phyloP scores from a whole-genome alignment of 2,888 invertebrate genomes.

The Escarpia spicata region DNA sequence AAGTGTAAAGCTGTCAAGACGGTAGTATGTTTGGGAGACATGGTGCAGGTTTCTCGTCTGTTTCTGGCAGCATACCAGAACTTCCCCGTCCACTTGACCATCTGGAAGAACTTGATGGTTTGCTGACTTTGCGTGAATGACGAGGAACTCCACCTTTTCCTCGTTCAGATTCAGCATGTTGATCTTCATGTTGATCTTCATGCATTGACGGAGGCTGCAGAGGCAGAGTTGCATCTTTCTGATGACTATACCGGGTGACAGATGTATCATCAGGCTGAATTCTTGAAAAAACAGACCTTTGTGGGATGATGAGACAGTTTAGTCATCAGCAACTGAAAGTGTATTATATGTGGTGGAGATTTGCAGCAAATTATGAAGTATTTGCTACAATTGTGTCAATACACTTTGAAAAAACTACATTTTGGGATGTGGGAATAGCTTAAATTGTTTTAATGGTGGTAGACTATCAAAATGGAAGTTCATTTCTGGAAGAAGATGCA shows the following conservation, averaged over 20 bases:
- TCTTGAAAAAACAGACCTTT: background rate
- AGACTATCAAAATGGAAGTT: too few species aligned
- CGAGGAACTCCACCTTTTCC: background rate
- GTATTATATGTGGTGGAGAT: too few species aligned
- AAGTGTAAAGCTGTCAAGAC: too few species aligned
- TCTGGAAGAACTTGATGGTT: background rate
- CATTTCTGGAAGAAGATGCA: too few species aligned
- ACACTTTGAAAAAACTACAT: too few species aligned
- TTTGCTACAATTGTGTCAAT: too few species aligned
- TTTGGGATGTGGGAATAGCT: too few species aligned
- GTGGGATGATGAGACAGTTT: too few species aligned
- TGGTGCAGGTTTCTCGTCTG: background rate
- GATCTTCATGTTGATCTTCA: background rate
- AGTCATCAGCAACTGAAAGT: too few species aligned
- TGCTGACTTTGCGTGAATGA: background rate
- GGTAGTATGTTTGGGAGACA: background rate
- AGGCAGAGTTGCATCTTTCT: background rate
- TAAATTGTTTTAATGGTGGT: too few species aligned
- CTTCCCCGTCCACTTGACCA: background rate
- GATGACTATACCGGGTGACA: background rate
- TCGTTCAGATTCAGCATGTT: background rate
- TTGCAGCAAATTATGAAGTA: too few species aligned
- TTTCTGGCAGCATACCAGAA: background rate
- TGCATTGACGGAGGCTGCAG: background rate
- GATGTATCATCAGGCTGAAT: background rate